Evolutionary conservation across 1,140 invertebrate species (phyloP), one percentile per base, ranked within the genome.

Genomic region (Yoshiicerus persimilis): DNA sequence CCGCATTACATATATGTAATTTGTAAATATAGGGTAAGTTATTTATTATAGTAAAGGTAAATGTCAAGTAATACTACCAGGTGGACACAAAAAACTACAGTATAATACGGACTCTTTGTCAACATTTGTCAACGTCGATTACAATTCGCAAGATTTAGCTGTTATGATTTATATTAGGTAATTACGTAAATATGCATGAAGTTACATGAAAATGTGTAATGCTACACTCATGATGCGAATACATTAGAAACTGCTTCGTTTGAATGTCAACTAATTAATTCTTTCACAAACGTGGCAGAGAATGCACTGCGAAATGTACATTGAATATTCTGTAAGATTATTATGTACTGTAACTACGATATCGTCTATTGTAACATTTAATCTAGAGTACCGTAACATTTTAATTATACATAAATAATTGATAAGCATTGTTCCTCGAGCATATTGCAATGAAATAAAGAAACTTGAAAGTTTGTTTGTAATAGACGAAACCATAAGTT

Each of bases 311-410:
- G 16, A 77, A 77, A 77, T 77, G 70, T 77, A 77, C 70, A 77
- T 77, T 32, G 32, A 77, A 77, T 77, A 77, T 77, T 77, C 70
- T 77, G 70, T 77, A 77, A 77, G 70, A 77, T 77, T 77, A 77
- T 77, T 77, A n/a, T 77, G 70, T 77, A 32, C 70, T 77, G 70
- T 34, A 77, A 77, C 70, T 77, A 77, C 32, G 32, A 77, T 77
- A 77, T 66, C 64, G 5, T 27, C 64, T 66, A 66, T 27, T 66
- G 64, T 66, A 66, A 66, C 13, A 66, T 66, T 25, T 27, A 66
- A 13, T 34, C 6, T 77, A n/a, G 16, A 4, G 27, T 77, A 77
- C 11, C 1, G 1, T 77, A 34, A 16, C 4, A 36, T 30, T 36
- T 34, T 77, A 36, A 77, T 20, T 8, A 20, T 77, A n/a, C 13